Conservation (phyloP, 2,113 vertebrate species). For the Diglossa brunneiventris region DNA sequence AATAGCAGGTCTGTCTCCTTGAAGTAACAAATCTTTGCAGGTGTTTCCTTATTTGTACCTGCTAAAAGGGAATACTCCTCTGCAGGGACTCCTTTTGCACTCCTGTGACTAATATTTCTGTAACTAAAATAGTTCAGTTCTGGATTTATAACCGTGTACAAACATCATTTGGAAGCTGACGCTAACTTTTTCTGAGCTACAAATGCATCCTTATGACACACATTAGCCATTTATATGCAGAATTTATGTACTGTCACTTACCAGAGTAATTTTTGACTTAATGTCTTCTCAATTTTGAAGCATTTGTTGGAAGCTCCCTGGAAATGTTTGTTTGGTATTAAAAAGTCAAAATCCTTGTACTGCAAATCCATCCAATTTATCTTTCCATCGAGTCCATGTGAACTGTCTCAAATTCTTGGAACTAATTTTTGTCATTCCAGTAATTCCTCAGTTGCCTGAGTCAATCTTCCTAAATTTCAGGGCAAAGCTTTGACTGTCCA, state of each 20-base stretch:
- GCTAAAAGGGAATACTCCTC: conserved; percentile 72
- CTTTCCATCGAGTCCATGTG: not conserved
- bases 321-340: conserved; percentile 28
- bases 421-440: conserved; percentile 29
- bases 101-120: conserved; percentile 76
- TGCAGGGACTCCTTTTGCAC: conserved; percentile 78
- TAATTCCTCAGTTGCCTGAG: conserved; percentile 37
- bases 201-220: conserved; percentile 61
- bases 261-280: conserved; percentile 15
- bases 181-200: conserved; percentile 65
- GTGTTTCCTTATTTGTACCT: conserved; percentile 70
- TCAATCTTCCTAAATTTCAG: conserved; percentile 49
- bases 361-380: not conserved
- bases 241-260: conserved; percentile 36
- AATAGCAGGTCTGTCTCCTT: conserved; percentile 71
- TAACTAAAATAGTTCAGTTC: conserved; percentile 55
- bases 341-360: not conserved
- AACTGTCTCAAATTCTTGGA: not conserved
- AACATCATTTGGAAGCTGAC: conserved; percentile 55
- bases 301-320: not conserved
- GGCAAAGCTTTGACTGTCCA: conserved; percentile 52
- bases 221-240: conserved; percentile 55
- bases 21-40: conserved; percentile 75
- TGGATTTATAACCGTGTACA: conserved; percentile 67
- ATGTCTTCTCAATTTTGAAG: conserved; percentile 10